Evolutionary conservation across 2,797 vertebrate genomes (phyloP).

Genomic region (Helostoma temminkii): DNA sequence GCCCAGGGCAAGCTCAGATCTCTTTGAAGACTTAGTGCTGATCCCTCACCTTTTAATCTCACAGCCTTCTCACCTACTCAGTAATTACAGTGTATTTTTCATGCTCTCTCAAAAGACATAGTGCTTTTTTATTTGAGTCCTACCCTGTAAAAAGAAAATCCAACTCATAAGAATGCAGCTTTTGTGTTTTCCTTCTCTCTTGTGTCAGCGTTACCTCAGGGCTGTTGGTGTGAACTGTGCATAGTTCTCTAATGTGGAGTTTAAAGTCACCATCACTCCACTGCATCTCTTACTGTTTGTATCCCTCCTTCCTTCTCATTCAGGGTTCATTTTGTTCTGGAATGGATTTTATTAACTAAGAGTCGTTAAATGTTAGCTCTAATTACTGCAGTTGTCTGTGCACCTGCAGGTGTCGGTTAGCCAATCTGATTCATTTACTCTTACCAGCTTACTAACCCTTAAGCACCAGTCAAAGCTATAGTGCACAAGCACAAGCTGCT

Average conservation of each 20-base stretch:
- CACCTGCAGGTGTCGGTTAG: constrained; percentile 92
- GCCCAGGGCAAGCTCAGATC: constrained; percentile 57
- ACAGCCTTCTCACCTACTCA: constrained; percentile 59
- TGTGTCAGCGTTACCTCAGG: constrained; percentile 46
- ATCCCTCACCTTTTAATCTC: constrained; percentile 70
- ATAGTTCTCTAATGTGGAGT: constrained; percentile 40
- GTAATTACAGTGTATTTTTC: constrained; percentile 69
- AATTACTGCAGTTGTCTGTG: constrained; percentile 92
- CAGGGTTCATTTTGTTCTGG: constrained; percentile 88
- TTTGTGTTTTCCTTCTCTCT: constrained; percentile 50
- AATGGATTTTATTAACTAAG: constrained; percentile 95
- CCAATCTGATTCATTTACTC: constrained; percentile 71
- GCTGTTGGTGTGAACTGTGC: constrained; percentile 28
- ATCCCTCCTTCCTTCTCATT: constrained; percentile 49
- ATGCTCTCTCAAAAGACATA: constrained; percentile 50
- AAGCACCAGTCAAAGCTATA: constrained; percentile 20
- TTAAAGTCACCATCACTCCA: constrained; percentile 46
- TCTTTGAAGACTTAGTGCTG: constrained; percentile 63
- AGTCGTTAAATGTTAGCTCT: constrained; percentile 97
- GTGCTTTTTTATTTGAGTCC: constrained; percentile 35
- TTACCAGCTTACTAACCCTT: no score
- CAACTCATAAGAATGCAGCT: constrained; percentile 49
- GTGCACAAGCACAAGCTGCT: constrained; percentile 30
- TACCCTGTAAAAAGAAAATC: constrained; percentile 59
- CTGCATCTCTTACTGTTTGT: constrained; percentile 22